These are phyloP conservation scores for Dromococcyx pavoninus DNA, from an alignment of 2,797 vertebrate species.

Conservation along the genomic window DNA sequence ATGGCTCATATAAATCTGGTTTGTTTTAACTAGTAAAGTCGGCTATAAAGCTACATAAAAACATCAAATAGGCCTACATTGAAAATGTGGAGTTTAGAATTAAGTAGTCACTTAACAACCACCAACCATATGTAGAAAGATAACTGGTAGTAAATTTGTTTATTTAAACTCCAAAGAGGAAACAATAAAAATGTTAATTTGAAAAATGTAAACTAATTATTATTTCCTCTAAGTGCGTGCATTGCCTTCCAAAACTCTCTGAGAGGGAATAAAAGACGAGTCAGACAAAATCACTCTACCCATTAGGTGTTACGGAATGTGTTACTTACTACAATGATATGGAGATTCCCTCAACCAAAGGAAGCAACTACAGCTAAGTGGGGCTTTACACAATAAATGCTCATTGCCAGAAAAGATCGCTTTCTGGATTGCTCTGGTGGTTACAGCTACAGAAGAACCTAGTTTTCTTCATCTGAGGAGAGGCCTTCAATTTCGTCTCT, in stretches of 20 bases:
- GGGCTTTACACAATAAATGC: neutral
- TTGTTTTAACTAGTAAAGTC: neutral
- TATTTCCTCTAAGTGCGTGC: neutral
- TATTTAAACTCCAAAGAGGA: neutral
- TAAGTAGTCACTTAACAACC: neutral
- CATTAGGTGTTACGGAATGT: neutral
- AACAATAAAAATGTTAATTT: constrained; percentile 1
- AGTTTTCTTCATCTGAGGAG: constrained; percentile 95
- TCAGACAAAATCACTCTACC: neutral
- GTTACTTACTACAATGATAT: neutral
- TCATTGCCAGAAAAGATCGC: neutral
- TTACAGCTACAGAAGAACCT: neutral
- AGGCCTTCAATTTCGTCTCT: constrained; percentile 94
- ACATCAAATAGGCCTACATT: neutral
- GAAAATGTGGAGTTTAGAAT: neutral
- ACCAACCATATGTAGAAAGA: neutral
- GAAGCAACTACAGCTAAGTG: neutral
- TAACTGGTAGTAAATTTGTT: neutral
- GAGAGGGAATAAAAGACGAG: neutral
- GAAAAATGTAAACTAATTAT: neutral
- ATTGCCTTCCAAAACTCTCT: neutral
- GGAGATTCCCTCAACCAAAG: neutral
- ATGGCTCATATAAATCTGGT: neutral
- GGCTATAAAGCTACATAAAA: neutral
- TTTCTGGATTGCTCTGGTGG: neutral